Conservation (phyloP, 2,888 invertebrate genomes). For the Philonicus albiceps region DNA sequence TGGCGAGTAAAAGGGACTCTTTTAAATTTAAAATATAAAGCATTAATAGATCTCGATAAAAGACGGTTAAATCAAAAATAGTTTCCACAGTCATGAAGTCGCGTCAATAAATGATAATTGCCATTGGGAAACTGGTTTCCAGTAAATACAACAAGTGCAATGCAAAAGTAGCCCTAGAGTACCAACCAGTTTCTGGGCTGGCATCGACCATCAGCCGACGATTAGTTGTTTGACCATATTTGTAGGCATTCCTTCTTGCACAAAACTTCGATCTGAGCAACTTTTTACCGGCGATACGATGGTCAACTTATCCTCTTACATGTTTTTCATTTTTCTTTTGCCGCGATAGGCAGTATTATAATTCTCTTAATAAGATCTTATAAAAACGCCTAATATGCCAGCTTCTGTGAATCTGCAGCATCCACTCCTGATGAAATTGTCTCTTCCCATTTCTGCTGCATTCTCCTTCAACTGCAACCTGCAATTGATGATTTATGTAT, state of each 20-base stretch:
- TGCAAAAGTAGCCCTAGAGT: constrained; percentile 29
- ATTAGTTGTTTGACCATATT: constrained; percentile 42
- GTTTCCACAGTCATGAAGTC: constrained; percentile 26
- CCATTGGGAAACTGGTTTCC: constrained; percentile 28
- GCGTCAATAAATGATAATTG: constrained; percentile 42
- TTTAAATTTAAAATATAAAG: not conserved
- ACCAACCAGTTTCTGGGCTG: constrained; percentile 36
- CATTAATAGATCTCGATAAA: not conserved
- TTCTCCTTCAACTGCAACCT: not conserved
- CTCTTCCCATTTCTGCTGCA: not conserved
- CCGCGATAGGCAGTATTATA: constrained; percentile 24
- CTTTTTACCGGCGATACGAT: constrained; percentile 5
- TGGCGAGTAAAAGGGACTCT: not conserved
- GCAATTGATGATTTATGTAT: not conserved
- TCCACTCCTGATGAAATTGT: not conserved
- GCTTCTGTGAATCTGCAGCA: constrained; percentile 20
- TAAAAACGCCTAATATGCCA: not conserved
- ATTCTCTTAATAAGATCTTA: not conserved
- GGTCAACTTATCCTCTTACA: constrained; percentile 17
- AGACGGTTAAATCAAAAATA: constrained; percentile 8
- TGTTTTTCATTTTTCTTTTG: not conserved
- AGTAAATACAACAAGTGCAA: constrained; percentile 38
- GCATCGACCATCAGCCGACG: constrained; percentile 23
- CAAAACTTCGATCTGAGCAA: constrained; percentile 18
- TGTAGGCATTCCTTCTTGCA: constrained; percentile 36